Base-by-base conservation (phyloP, 2,888 invertebrate genomes). In the Drosophila cyrtoloma region DNA sequence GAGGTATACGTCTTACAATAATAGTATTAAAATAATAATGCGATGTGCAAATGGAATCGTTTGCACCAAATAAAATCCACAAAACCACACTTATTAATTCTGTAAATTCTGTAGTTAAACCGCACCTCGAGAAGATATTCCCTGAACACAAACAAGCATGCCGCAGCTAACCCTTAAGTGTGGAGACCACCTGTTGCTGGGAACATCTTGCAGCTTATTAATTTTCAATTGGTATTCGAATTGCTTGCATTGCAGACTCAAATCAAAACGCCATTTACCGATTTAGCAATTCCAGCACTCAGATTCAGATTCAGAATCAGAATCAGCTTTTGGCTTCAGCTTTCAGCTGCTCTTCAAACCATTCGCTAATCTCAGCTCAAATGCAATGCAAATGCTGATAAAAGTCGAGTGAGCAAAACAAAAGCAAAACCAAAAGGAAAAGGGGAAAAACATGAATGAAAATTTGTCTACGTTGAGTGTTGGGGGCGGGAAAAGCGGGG, bases 361-460 rank as follows among this genome's bases (percentile, higher is more conserved):
- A 57, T 70, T 69, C 83, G 83, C 89, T 89, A 86, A 86, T 86
- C 86, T 89, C 89, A 81, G 88, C 81, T 89, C 72, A 74, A 89
- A 89, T 81, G 88, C 81, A 82, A 81, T 81, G 81, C 82, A 82
- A 82, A 82, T 69, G 68, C 80, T 81, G 72, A 75, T 79, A 78
- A 75, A 78, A 61, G n/a, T 62, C 28, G 39, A 66, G 35, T 63
- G 65, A 22, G 42, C 35, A 71, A 63, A 78, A 75, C 72, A 75
- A 71, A 68, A 58, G 64, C 63, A 67, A 68, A 22, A 30, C 39
- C 14, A 16, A 44, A 67, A n/a, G 16, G 4, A 67, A 56, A 68
- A 68, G 57, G 50, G 58, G 51, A 12, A 19, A 42, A 80, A 64
- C 76, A 64, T 57, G 59, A 71, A 71, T 67, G 51, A 62, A 80